Evolutionary conservation across 2,888 invertebrate genomes (phyloP).

Genomic region (Plagiodera versicolora): DNA sequence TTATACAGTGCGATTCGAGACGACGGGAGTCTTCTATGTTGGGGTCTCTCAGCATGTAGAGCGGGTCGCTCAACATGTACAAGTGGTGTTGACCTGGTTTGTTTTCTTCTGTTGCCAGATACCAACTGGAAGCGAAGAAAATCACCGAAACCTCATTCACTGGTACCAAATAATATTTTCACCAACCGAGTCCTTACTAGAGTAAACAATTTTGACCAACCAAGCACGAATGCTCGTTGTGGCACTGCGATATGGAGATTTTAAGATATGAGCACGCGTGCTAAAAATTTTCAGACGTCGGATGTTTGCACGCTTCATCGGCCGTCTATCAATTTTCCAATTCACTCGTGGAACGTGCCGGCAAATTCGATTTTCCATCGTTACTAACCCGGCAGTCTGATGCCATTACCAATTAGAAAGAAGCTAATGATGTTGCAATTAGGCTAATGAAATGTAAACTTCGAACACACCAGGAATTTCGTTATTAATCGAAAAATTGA

Average conservation of each 20-base stretch:
- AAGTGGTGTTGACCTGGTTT: constrained; percentile 86
- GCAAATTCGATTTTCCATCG: background rate
- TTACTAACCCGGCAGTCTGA: background rate
- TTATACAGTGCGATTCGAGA: constrained; percentile 79
- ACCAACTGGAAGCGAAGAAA: constrained; percentile 45
- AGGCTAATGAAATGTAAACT: background rate
- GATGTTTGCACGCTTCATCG: background rate
- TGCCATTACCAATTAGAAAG: background rate
- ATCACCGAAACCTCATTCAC: no score
- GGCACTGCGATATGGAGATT: no score
- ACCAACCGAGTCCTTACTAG: background rate
- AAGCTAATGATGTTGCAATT: background rate
- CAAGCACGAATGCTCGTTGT: no score
- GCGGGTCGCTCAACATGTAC: constrained; percentile 82
- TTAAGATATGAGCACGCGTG: no score
- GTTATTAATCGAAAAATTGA: background rate
- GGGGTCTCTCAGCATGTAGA: constrained; percentile 83
- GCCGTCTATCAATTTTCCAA: background rate
- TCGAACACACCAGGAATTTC: background rate
- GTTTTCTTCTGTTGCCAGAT: constrained; percentile 76
- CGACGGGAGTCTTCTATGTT: constrained; percentile 68
- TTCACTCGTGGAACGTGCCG: background rate
- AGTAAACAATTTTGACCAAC: no score
- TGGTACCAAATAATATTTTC: no score
- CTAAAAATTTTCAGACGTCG: background rate